phyloP scores from a whole-genome alignment of 2,797 vertebrate species.

The Yasuhikotakia modesta region DNA sequence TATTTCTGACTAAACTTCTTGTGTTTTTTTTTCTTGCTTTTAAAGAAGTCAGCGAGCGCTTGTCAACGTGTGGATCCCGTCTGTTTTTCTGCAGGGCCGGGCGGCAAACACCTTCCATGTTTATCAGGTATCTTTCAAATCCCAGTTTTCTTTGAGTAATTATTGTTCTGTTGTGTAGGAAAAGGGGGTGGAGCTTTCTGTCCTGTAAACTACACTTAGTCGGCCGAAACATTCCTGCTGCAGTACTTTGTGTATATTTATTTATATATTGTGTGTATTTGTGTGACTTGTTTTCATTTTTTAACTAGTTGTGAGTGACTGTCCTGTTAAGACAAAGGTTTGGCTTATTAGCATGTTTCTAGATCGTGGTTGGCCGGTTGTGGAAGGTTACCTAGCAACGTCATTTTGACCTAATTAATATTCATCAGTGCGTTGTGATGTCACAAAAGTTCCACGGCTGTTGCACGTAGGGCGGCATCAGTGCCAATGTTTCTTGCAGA shows the following conservation, averaged over 20 bases:
- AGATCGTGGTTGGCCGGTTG: background rate
- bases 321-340: background rate
- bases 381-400: background rate
- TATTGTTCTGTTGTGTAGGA: background rate
- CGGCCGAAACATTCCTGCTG: background rate
- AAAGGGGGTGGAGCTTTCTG: background rate
- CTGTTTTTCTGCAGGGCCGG: slow-evolving; percentile 93
- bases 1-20: background rate
- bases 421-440: no score
- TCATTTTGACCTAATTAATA: background rate
- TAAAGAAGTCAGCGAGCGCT: slow-evolving; percentile 93
- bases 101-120: slow-evolving; percentile 94
- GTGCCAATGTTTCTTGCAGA: no score
- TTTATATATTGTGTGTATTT: no score
- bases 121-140: slow-evolving; percentile 84
- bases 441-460: background rate
- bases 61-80: slow-evolving; percentile 99
- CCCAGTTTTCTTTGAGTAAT: background rate
- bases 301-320: background rate
- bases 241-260: no score
- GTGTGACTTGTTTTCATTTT: no score
- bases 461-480: background rate
- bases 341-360: background rate
- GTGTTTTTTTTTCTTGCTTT: slow-evolving; percentile 17
- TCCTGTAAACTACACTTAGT: background rate